These are phyloP conservation scores for Anthrax anthrax DNA, from an alignment of 2,888 invertebrate genomes.

Conservation along the genomic window DNA sequence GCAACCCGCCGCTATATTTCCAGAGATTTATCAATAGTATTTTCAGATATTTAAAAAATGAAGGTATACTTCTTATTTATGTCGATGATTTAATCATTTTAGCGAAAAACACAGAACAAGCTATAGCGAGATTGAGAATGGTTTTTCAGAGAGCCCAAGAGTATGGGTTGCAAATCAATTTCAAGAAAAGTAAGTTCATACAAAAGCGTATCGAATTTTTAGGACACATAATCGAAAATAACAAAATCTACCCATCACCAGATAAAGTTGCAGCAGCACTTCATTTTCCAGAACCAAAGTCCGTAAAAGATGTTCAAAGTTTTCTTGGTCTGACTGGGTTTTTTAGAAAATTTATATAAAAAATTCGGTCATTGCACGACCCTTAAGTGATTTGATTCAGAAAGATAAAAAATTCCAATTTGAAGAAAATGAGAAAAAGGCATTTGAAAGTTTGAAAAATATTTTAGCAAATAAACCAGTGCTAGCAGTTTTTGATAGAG, in stretches of 20 bases:
- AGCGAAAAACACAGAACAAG: conserved; percentile 9
- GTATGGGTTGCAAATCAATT: conserved; percentile 12
- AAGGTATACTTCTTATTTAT: conserved; percentile 7
- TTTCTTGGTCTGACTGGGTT: conserved; percentile 13
- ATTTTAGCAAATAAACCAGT: conserved; percentile 8
- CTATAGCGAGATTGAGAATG: conserved; percentile 6
- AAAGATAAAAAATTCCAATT: conserved; percentile 8
- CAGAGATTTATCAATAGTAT: too few relatives aligned
- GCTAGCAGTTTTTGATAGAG: conserved; percentile 11
- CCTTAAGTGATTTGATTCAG: not conserved
- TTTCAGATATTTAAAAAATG: too few relatives aligned
- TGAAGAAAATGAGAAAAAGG: conserved; percentile 7
- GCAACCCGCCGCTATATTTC: too few relatives aligned
- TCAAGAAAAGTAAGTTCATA: conserved; percentile 12
- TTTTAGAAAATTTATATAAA: not conserved
- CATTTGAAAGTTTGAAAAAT: conserved; percentile 9
- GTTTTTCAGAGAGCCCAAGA: conserved; percentile 7
- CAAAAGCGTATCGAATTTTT: conserved; percentile 2
- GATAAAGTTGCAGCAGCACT: conserved; percentile 15
- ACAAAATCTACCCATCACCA: conserved; percentile 9
- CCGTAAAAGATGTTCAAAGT: conserved; percentile 16
- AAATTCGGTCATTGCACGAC: conserved; percentile 15
- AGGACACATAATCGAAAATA: not conserved
- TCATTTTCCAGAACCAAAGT: conserved; percentile 15
- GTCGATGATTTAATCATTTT: conserved; percentile 14